These are phyloP conservation scores for Turritopsis dohrnii DNA, from an alignment of 30 jellyfish, hydroid and myxozoan species.

Conservation along the genomic window DNA sequence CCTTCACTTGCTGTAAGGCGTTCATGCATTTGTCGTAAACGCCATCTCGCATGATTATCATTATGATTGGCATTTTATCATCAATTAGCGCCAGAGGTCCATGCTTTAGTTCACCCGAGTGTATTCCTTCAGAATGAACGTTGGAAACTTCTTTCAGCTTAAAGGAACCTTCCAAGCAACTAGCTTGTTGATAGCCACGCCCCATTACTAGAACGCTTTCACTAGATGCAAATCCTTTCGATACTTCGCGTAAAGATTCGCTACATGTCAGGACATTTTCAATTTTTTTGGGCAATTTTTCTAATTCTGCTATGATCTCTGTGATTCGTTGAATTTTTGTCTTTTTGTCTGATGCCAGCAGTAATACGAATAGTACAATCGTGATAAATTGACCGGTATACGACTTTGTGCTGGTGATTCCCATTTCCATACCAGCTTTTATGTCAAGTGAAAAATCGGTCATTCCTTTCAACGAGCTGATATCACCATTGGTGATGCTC, in stretches of 20 bases:
- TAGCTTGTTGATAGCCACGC: conserved; percentile 83
- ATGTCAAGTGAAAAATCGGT: conserved; percentile 83
- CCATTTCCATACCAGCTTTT: conserved; percentile 79
- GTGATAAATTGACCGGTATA: conserved; percentile 80
- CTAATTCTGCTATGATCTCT: conserved; percentile 56
- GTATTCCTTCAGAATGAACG: conserved; percentile 90
- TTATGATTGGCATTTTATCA: conserved; percentile 69
- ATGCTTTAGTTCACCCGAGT: conserved; percentile 91
- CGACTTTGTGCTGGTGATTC: conserved; percentile 95
- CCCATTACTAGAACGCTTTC: conserved; percentile 75
- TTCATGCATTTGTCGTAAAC: conserved; percentile 75
- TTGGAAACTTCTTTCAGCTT: conserved; percentile 79
- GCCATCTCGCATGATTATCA: conserved; percentile 65
- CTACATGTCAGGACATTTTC: conserved; percentile 40
- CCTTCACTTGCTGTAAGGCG: conserved; percentile 86
- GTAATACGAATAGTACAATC: conserved; percentile 63
- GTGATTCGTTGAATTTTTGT: conserved; percentile 49
- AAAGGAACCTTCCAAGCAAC: conserved; percentile 92
- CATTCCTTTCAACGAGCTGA: conserved; percentile 69
- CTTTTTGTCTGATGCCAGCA: conserved; percentile 66
- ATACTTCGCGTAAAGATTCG: conserved; percentile 36
- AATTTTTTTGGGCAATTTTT: conserved; percentile 57
- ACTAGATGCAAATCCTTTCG: conserved; percentile 32
- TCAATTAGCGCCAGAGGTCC: conserved; percentile 94
- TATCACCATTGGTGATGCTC: conserved; percentile 78